Conservation (phyloP, 2,113 vertebrate species). For the Toxotes jaculatrix region DNA sequence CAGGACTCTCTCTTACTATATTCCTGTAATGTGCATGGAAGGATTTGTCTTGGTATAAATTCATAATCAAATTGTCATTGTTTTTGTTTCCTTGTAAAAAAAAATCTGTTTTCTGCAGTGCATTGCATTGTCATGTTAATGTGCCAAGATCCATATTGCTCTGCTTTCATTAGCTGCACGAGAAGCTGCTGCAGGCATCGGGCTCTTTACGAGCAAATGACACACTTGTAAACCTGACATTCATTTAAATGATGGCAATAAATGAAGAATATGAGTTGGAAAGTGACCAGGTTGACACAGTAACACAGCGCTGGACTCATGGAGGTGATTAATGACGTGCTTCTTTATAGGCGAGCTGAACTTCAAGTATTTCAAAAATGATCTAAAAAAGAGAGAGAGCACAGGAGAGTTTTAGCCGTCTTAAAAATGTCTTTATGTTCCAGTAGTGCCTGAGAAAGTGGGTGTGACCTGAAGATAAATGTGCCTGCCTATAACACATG, state of each 20-base stretch:
- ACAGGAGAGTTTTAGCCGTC: not conserved
- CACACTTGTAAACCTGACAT: conserved; percentile 66
- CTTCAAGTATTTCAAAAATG: not conserved
- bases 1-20: not conserved
- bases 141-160: conserved; percentile 7
- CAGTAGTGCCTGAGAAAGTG: not conserved
- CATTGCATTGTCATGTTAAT: conserved; percentile 1
- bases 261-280: conserved; percentile 64
- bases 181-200: conserved; percentile 33
- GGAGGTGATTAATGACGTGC: conserved; percentile 34
- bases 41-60: not conserved
- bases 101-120: not conserved
- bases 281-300: conserved; percentile 46
- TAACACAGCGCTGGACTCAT: conserved; percentile 19
- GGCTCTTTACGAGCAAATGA: conserved; percentile 52
- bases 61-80: not conserved
- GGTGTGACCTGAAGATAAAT: not conserved
- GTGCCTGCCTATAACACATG: not conserved
- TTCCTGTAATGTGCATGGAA: not conserved
- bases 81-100: not conserved
- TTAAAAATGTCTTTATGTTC: not conserved
- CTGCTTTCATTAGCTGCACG: conserved; percentile 15
- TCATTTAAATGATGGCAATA: conserved; percentile 55
- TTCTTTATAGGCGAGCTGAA: not conserved
- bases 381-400: not conserved